A percentile compares a stretch with the other conserved stretches of the same genome.
These are phyloP conservation scores for Aplodontia rufa DNA, from an alignment of 2,113 vertebrate species.

Conservation along the genomic window DNA sequence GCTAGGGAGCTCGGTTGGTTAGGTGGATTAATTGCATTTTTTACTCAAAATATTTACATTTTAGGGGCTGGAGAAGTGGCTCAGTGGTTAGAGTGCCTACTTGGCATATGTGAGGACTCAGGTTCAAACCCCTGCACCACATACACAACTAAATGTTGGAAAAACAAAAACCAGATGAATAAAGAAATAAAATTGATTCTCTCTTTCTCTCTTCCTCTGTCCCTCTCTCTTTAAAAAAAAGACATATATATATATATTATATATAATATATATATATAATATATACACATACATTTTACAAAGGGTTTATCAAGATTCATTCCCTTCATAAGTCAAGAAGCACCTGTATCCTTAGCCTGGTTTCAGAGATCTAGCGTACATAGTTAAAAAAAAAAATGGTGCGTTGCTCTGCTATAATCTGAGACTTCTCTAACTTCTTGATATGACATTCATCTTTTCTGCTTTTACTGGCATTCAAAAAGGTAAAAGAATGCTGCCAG, in stretches of 20 bases:
- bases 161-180: too few species aligned
- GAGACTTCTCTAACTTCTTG: not conserved
- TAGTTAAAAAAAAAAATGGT: not conserved
- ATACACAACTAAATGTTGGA: too few species aligned
- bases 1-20: too few species aligned
- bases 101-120: too few species aligned
- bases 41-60: not conserved
- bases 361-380: not conserved
- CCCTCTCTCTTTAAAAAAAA: too few species aligned
- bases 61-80: too few species aligned
- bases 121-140: too few species aligned
- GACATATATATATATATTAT: too few species aligned
- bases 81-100: too few species aligned
- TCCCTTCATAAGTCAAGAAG: not conserved
- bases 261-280: too few species aligned
- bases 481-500: not conserved
- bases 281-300: not conserved
- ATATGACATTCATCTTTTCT: not conserved
- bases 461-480: not conserved
- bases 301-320: not conserved
- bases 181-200: too few species aligned
- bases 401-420: not conserved
- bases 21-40: not conserved
- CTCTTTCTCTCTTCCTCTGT: too few species aligned
- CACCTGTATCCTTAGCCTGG: not conserved